Evolutionary conservation across 2,113 vertebrate species (phyloP), one percentile per base, ranked within the genome.

Genomic region (Elgaria multicarinata): DNA sequence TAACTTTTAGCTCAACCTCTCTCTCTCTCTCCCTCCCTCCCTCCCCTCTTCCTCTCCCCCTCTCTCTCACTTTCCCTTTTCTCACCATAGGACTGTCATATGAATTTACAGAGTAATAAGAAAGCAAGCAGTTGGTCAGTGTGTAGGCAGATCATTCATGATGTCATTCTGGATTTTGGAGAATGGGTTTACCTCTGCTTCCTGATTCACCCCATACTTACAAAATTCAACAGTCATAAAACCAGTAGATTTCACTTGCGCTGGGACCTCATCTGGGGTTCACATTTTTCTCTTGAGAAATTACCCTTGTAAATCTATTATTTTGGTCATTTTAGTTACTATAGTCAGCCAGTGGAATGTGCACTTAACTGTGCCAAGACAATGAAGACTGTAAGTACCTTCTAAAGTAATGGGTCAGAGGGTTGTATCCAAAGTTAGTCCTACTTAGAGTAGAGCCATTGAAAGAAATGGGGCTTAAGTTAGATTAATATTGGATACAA

Each of bases 291-390:
- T 74, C 36, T 33, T 62, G 24, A 33, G 28, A 44, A 46, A 13
- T 87, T 76, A 28, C 28, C 16, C 86, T 93, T 83, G 79, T n/a
- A 39, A 91, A 92, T 93, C 93, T 92, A 87, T 79, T 55, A 80
- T 93, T 33, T 69, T 53, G 89, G 85, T 83, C 22, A 64, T 82
- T 82, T 91, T 94, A 91, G 16, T 20, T 62, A 62, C 20, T 87
- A 55, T 92, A 6, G 78, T 85, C 89, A 74, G 88, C 22, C 75
- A 90, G 87, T 89, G 85, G 33, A 91, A 92, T 58, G 67, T 90
- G 67, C 3, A 87, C 72, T 87, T 92, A 71, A 91, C 79, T 94
- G 42, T 18, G n/a, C 2, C 66, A 62, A 58, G 28, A 33, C 20
- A 64, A 9, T 36, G 78, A 85, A 91, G 92, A 42, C 64, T 64